Evolutionary conservation across 2,797 vertebrate species (phyloP).

Genomic region (Poecilia picta): DNA sequence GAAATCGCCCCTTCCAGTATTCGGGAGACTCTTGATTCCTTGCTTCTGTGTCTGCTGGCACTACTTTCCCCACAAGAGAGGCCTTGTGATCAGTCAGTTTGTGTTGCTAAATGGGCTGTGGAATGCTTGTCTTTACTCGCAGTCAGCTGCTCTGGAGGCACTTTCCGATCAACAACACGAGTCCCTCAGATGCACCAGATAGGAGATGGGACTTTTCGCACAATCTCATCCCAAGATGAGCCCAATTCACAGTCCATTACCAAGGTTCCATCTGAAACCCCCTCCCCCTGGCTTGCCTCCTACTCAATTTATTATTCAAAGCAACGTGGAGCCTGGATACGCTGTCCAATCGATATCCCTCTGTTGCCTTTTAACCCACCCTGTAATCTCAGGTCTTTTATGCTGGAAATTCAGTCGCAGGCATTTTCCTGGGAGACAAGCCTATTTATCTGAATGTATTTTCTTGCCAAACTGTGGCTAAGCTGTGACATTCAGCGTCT

Average conservation of each 20-base stretch:
- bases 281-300: conserved; percentile 36
- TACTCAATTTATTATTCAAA: conserved; percentile 76
- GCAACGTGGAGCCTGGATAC: conserved; percentile 67
- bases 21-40: conserved; percentile 35
- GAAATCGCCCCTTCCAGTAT: conserved; percentile 49
- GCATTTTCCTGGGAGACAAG: conserved; percentile 64
- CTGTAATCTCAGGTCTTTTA: conserved; percentile 73
- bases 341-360: conserved; percentile 77
- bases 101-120: conserved; percentile 65
- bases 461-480: conserved; percentile 72
- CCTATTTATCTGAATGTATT: conserved; percentile 76
- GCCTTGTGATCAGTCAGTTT: conserved; percentile 52
- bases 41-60: conserved; percentile 35
- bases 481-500: conserved; percentile 78
- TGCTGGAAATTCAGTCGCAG: conserved; percentile 66
- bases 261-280: conserved; percentile 58
- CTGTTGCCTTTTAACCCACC: conserved; percentile 71
- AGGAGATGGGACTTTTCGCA: conserved; percentile 60
- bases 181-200: conserved; percentile 61
- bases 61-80: conserved; percentile 39
- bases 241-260: conserved; percentile 56
- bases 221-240: conserved; percentile 59
- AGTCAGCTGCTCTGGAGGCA: conserved; percentile 63
- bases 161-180: conserved; percentile 64
- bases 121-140: conserved; percentile 72